Evolutionary conservation across 2,797 vertebrate species (phyloP).

Genomic region (Tenualosa ilisha): DNA sequence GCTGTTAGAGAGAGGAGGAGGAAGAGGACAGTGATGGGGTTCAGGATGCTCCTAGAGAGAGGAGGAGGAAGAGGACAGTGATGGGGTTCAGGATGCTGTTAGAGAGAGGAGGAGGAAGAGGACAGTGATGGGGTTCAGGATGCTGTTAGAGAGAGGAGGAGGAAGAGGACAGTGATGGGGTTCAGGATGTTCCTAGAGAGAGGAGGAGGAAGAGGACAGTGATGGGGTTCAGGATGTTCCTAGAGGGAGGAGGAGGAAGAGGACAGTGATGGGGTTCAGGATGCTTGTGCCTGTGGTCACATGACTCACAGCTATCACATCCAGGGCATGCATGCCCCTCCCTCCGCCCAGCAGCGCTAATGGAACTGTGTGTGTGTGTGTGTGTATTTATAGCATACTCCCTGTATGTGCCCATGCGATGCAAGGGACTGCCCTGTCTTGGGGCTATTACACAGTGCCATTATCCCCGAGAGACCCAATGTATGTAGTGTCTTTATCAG

Average conservation of each 20-base stretch:
- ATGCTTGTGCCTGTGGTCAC: neutral
- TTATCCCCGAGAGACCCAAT: neutral
- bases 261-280: neutral
- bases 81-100: neutral
- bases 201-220: too few relatives aligned
- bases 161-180: neutral
- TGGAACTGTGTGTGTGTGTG: neutral
- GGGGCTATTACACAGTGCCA: neutral
- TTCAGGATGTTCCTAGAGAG: neutral
- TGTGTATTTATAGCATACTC: neutral
- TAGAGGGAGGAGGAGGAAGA: too few relatives aligned
- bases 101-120: too few relatives aligned
- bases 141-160: neutral
- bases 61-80: too few relatives aligned
- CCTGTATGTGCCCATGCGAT: neutral
- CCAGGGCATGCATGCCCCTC: neutral
- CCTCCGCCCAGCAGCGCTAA: neutral
- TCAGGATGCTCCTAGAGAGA: neutral
- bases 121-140: neutral
- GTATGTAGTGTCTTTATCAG: neutral
- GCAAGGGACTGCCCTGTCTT: neutral
- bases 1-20: too few relatives aligned
- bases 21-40: neutral
- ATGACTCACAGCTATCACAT: neutral
- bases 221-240: neutral